Percentiles rank a stretch among this genome's conserved stretches.
Conservation (phyloP, 2,113 vertebrate species). For the Cebus imitator region DNA sequence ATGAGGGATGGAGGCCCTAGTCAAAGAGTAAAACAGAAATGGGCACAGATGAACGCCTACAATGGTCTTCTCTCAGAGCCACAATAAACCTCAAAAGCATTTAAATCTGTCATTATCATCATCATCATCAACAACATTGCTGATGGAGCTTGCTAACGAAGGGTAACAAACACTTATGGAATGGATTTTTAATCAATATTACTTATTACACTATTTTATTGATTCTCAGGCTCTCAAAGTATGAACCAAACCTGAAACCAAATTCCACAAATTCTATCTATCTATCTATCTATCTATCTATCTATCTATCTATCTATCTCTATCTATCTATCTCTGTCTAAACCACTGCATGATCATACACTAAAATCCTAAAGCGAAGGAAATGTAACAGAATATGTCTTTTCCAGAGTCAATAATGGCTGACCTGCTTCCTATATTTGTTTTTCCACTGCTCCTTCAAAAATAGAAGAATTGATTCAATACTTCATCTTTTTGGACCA, state of each 20-base stretch:
- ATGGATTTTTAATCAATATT: neutral
- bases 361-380: neutral
- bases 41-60: neutral
- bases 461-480: conserved; percentile 15
- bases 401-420: neutral
- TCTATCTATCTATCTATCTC: neutral
- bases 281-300: neutral
- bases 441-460: conserved; percentile 46
- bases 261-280: neutral
- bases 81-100: neutral
- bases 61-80: neutral
- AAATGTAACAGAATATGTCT: conserved; percentile 47
- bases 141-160: neutral
- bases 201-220: neutral
- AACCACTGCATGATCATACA: neutral
- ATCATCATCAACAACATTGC: neutral
- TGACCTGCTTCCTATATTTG: conserved; percentile 33
- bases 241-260: neutral
- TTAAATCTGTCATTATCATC: neutral
- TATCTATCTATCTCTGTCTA: neutral
- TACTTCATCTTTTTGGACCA: conserved; percentile 51
- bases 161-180: neutral
- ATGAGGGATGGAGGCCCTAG: neutral
- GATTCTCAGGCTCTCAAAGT: neutral
- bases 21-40: neutral